phyloP scores from a whole-genome alignment of 2,888 invertebrate species.

The Polyploca ridens region DNA sequence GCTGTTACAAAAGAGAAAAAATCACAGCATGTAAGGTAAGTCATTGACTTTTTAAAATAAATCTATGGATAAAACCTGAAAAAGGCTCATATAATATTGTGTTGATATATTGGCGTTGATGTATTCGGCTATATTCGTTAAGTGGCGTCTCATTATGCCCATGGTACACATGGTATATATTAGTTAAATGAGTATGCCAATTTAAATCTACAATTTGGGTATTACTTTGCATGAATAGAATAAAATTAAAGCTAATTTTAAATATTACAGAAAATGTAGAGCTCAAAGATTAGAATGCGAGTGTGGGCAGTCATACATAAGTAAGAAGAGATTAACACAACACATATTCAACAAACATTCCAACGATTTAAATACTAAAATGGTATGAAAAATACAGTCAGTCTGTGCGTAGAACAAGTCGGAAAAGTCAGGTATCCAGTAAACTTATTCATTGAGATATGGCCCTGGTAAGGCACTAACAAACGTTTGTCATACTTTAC shows the following conservation, averaged over 20 bases:
- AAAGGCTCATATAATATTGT: too few relatives aligned
- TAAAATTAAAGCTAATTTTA: slow-evolving; percentile 7
- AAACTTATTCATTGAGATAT: not conserved
- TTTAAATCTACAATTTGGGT: not conserved
- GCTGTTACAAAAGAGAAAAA: slow-evolving; percentile 43
- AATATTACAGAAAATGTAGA: slow-evolving; percentile 48
- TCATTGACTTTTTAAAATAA: not conserved
- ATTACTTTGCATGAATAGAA: not conserved
- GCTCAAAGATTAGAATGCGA: slow-evolving; percentile 48
- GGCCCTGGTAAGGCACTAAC: too few relatives aligned
- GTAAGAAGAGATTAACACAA: slow-evolving; percentile 44
- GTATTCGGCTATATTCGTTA: too few relatives aligned
- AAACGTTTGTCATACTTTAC: too few relatives aligned
- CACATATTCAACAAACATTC: slow-evolving; percentile 48
- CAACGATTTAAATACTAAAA: slow-evolving; percentile 14
- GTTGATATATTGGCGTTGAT: too few relatives aligned
- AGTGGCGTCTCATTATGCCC: too few relatives aligned
- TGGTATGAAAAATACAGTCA: slow-evolving; percentile 18
- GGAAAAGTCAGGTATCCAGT: not conserved
- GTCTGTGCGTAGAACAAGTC: not conserved
- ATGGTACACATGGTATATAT: too few relatives aligned
- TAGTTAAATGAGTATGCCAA: too few relatives aligned
- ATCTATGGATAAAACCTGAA: not conserved
- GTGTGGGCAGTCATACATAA: slow-evolving; percentile 52
- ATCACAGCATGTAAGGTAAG: slow-evolving; percentile 53